phyloP scores from a whole-genome alignment of 2,113 vertebrate species.

The Brachyhypopomus occidentalis region DNA sequence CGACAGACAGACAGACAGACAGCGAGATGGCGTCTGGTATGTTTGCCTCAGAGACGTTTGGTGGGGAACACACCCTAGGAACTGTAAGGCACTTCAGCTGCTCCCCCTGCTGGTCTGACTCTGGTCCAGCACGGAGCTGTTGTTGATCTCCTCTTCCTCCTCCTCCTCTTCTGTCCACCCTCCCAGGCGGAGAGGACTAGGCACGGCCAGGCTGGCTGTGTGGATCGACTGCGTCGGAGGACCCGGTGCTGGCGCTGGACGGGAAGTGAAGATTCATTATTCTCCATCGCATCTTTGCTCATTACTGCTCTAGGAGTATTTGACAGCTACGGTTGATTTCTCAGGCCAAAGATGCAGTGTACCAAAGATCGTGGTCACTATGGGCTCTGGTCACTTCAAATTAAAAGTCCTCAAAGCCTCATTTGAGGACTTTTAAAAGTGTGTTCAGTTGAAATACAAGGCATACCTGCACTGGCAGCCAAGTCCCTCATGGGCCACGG shows the following conservation, averaged over 20 bases:
- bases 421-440: background rate
- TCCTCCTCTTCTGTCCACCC: conserved; percentile 75
- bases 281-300: too few relatives aligned
- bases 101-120: conserved; percentile 60
- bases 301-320: background rate
- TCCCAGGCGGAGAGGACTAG: conserved; percentile 66
- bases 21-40: background rate
- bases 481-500: conserved; percentile 71
- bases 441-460: background rate
- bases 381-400: background rate
- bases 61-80: conserved; percentile 54
- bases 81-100: conserved; percentile 76
- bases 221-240: conserved; percentile 52
- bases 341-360: background rate
- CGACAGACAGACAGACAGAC: background rate
- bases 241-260: conserved; percentile 36
- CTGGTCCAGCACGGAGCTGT: conserved; percentile 61
- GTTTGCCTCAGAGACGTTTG: background rate
- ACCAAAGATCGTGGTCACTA: background rate
- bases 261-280: background rate
- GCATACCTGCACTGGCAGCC: conserved; percentile 64
- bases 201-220: conserved; percentile 56
- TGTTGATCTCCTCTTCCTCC: conserved; percentile 70
- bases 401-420: too few relatives aligned
- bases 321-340: background rate